phyloP scores from a whole-genome alignment of 1,140 invertebrate species.

The Conus ventricosus region DNA sequence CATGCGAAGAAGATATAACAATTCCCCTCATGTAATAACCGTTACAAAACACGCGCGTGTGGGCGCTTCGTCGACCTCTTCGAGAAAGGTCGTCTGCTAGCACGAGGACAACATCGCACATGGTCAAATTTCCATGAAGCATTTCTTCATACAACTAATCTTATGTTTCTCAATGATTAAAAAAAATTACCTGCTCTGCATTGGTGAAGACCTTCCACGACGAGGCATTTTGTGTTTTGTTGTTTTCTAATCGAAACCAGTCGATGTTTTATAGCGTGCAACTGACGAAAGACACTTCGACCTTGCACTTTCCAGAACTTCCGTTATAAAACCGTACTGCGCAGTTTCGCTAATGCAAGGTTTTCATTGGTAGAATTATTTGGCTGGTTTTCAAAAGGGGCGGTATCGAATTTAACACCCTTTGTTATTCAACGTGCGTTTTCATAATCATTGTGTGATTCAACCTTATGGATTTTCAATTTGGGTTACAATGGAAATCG shows the following conservation, averaged over 20 bases:
- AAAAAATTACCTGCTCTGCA: conserved; percentile 21
- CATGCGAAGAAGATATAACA: too few relatives aligned
- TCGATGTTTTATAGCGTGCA: background rate
- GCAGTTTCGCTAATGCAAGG: background rate
- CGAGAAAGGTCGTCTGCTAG: conserved; percentile 13
- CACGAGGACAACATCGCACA: background rate
- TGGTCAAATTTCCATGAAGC: background rate
- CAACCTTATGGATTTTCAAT: background rate
- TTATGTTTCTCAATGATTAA: background rate
- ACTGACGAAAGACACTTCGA: conserved; percentile 34
- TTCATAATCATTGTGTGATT: background rate
- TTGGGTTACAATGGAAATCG: background rate
- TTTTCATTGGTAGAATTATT: conserved; percentile 18
- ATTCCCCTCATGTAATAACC: too few relatives aligned
- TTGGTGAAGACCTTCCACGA: conserved; percentile 37
- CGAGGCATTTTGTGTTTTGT: conserved; percentile 31
- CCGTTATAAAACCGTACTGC: conserved; percentile 24
- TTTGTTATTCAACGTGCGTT: background rate
- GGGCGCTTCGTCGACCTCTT: too few relatives aligned
- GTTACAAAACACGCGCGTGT: too few relatives aligned
- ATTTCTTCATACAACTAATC: background rate
- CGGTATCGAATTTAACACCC: background rate
- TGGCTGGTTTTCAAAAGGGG: background rate
- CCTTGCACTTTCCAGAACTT: conserved; percentile 38
- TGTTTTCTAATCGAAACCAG: background rate